phyloP scores from a whole-genome alignment of 2,113 vertebrate genomes.

The Gavia stellata region DNA sequence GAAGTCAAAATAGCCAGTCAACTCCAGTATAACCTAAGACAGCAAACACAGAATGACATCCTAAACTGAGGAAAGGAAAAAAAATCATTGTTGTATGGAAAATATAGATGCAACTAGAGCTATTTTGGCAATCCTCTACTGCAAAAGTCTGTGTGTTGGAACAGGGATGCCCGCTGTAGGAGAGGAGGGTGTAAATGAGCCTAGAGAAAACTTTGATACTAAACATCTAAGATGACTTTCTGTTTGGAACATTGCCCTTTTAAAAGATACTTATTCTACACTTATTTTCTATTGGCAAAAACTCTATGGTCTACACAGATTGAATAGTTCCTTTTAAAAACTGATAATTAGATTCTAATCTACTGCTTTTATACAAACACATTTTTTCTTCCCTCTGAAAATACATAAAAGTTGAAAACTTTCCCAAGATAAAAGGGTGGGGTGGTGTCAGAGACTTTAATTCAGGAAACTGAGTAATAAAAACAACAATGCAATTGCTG shows the following conservation, averaged over 20 bases:
- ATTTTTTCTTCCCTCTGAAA: not conserved
- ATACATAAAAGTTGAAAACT: not conserved
- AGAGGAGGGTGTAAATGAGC: not conserved
- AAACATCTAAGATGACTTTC: not conserved
- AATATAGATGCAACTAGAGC: not conserved
- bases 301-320: not conserved
- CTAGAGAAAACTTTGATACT: not conserved
- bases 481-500: not conserved
- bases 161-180: not conserved
- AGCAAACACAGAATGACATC: rapidly evolving
- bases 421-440: not conserved
- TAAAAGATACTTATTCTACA: not conserved
- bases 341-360: not conserved
- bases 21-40: not conserved
- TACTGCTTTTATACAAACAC: not conserved
- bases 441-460: not conserved
- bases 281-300: not conserved
- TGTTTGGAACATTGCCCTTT: not conserved
- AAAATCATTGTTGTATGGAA: not conserved
- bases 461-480: not conserved
- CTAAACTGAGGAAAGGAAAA: not conserved
- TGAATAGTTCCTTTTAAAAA: not conserved
- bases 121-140: not conserved
- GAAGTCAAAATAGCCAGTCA: not conserved
- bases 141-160: not conserved